phyloP scores from a whole-genome alignment of 2,888 invertebrate genomes.

The Tribolium freemani region DNA sequence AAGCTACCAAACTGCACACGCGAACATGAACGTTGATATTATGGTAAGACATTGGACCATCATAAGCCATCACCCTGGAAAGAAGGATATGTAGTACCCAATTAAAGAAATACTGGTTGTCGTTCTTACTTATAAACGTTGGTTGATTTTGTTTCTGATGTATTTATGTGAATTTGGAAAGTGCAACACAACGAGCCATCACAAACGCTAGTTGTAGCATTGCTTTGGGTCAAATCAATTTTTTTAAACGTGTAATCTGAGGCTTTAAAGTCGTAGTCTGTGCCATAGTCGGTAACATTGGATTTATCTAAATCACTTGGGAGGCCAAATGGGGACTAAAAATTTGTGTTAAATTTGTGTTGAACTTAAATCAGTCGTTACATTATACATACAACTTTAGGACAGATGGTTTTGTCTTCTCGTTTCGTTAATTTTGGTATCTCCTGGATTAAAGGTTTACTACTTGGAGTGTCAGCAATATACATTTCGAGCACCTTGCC shows the following conservation, averaged over 20 bases:
- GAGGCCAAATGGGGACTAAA: conserved; percentile 37
- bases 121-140: conserved; percentile 45
- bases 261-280: conserved; percentile 45
- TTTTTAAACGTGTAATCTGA: conserved; percentile 46
- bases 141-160: conserved; percentile 24
- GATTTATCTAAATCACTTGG: conserved; percentile 3
- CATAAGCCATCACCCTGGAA: conserved; percentile 50
- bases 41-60: conserved; percentile 37
- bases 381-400: not conserved
- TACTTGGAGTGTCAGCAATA: conserved; percentile 45
- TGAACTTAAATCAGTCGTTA: not conserved
- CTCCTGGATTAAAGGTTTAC: conserved; percentile 39
- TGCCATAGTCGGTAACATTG: conserved; percentile 45
- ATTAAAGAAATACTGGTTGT: too few species aligned
- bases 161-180: conserved; percentile 36
- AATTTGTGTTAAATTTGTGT: not conserved
- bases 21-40: conserved; percentile 35
- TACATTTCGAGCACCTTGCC: conserved; percentile 45
- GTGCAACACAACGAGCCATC: conserved; percentile 51
- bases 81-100: too few species aligned
- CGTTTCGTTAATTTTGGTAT: not conserved
- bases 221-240: conserved; percentile 44
- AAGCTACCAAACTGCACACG: conserved; percentile 53
- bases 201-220: conserved; percentile 48
- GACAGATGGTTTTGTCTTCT: not conserved